Conservation (phyloP, 2,888 invertebrate species). For the Xanthorhoe designata region DNA sequence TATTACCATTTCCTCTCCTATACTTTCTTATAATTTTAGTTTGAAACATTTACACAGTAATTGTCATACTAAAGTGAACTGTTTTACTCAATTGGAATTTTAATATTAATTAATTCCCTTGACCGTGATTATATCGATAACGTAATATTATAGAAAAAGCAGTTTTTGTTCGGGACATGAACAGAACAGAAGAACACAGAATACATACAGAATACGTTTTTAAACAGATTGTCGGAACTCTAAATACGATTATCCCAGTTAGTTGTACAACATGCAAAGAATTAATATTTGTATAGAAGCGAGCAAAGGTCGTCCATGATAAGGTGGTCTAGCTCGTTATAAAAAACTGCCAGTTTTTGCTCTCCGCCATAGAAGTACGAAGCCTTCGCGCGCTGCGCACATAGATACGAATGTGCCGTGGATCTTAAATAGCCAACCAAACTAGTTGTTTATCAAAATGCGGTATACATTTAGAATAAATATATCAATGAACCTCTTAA, state of each 20-base stretch:
- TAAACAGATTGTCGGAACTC: not conserved
- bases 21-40: too few species aligned
- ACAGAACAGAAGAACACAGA: not conserved
- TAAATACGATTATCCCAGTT: conserved; percentile 60
- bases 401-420: conserved; percentile 13
- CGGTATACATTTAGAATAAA: not conserved
- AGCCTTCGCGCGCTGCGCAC: not conserved
- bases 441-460: not conserved
- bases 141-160: too few species aligned
- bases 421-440: not conserved
- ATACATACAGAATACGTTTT: too few species aligned
- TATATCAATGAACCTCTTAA: too few species aligned
- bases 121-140: too few species aligned
- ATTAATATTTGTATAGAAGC: conserved; percentile 80
- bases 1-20: too few species aligned
- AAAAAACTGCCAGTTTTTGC: conserved; percentile 74
- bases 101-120: too few species aligned
- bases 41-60: too few species aligned
- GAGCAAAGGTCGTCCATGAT: conserved; percentile 70
- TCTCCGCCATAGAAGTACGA: conserved; percentile 28
- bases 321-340: conserved; percentile 66
- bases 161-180: too few species aligned
- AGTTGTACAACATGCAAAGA: conserved; percentile 64
- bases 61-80: too few species aligned
- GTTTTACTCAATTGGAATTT: too few species aligned